Percentiles rank a stretch among this genome's conserved stretches.
These are phyloP conservation scores for Tympanoctomys barrerae DNA, from an alignment of 2,797 vertebrate species.

Conservation along the genomic window DNA sequence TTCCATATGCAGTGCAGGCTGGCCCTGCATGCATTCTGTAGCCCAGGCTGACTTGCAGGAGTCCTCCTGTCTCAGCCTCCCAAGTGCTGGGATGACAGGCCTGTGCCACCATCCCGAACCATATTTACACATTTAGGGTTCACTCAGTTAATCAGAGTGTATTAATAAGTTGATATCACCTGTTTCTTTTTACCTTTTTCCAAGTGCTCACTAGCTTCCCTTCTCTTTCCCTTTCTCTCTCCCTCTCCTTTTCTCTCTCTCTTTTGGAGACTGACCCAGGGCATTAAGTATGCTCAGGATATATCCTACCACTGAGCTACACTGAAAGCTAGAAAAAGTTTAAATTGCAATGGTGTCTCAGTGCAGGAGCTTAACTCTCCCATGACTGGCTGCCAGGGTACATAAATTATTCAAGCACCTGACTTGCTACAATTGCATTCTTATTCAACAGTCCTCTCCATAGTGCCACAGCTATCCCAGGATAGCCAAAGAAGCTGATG, in stretches of 20 bases:
- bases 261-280: background rate
- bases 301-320: background rate
- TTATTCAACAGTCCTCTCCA: background rate
- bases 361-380: background rate
- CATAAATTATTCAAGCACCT: background rate
- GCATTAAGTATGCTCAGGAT: background rate
- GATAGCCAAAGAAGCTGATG: background rate
- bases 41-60: background rate
- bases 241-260: background rate
- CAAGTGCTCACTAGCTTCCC: background rate
- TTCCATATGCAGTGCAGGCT: background rate
- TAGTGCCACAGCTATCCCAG: background rate
- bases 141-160: background rate
- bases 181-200: constrained; percentile 7
- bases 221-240: too few relatives aligned
- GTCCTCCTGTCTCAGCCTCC: background rate
- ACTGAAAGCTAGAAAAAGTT: background rate
- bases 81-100: background rate
- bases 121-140: background rate
- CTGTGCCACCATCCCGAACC: too few relatives aligned
- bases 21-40: background rate
- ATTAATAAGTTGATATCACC: background rate
- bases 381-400: background rate
- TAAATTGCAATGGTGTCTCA: background rate
- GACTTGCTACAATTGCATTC: background rate